Evolutionary conservation across 2,113 vertebrate genomes (phyloP).

Genomic region (Bostrychus sinensis): DNA sequence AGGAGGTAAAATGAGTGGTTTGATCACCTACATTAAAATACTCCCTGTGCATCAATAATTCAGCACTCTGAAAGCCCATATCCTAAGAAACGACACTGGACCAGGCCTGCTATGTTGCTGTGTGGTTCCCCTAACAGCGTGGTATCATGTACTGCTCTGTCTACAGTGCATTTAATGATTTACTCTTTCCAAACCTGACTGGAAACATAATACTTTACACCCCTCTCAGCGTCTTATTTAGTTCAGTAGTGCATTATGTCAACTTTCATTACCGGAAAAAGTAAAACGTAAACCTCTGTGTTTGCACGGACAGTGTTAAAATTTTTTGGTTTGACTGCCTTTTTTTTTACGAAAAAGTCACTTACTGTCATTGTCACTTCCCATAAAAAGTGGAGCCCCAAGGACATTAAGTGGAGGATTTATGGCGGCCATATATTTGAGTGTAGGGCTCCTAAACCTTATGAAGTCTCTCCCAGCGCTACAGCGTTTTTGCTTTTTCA

Average conservation of each 20-base stretch:
- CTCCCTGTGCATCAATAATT: conserved; percentile 48
- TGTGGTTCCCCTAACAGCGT: conserved; percentile 31
- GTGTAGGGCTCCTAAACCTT: conserved; percentile 75
- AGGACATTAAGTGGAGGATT: conserved; percentile 79
- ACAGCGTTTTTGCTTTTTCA: conserved; percentile 69
- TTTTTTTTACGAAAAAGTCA: conserved; percentile 58
- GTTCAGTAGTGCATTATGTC: conserved; percentile 43
- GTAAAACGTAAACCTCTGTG: conserved; percentile 50
- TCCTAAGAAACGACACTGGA: conserved; percentile 21
- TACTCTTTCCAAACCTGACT: conserved; percentile 42
- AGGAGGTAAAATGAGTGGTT: conserved; percentile 24
- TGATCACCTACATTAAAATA: conserved; percentile 37
- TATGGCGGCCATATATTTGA: conserved; percentile 78
- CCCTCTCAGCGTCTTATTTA: conserved; percentile 39
- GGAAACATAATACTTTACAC: conserved; percentile 62
- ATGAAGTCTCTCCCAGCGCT: conserved; percentile 72
- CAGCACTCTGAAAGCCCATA: conserved; percentile 18
- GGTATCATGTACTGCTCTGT: conserved; percentile 28
- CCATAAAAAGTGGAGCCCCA: conserved; percentile 74
- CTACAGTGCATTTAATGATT: conserved; percentile 52
- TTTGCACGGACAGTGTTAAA: conserved; percentile 52
- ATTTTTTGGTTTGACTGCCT: conserved; percentile 65
- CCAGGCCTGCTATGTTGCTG: conserved; percentile 16
- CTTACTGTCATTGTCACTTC: conserved; percentile 71
- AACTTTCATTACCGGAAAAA: conserved; percentile 54